Evolutionary conservation across 2,797 vertebrate species (phyloP).

Genomic region (Leuciscus waleckii): DNA sequence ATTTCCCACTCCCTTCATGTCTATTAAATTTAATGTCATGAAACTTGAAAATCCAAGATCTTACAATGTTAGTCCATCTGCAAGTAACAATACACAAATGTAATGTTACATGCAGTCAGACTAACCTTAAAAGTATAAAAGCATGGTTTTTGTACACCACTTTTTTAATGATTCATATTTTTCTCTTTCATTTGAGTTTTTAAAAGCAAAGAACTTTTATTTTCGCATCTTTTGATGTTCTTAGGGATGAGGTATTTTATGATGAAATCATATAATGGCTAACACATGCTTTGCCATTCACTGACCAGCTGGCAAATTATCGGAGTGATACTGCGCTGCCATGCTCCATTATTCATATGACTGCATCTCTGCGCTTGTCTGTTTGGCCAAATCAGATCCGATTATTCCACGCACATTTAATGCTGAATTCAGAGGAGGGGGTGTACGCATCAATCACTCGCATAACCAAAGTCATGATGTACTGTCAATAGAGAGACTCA

Average conservation of each 20-base stretch:
- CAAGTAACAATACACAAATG: conserved; percentile 42
- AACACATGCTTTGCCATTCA: conserved; percentile 67
- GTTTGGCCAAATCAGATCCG: conserved; percentile 60
- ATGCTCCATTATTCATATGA: conserved; percentile 70
- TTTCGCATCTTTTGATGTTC: conserved; percentile 80
- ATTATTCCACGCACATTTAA: conserved; percentile 58
- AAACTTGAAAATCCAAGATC: conserved; percentile 42
- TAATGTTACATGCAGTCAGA: conserved; percentile 22
- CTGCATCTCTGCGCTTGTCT: conserved; percentile 57
- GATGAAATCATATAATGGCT: conserved; percentile 63
- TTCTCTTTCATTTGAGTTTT: conserved; percentile 57
- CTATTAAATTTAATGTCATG: conserved; percentile 34
- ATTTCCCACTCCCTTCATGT: conserved; percentile 19
- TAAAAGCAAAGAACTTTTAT: conserved; percentile 62
- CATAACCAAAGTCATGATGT: conserved; percentile 51
- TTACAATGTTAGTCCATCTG: conserved; percentile 23
- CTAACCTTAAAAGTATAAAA: conserved; percentile 20
- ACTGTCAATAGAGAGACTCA: conserved; percentile 52
- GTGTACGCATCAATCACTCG: conserved; percentile 54
- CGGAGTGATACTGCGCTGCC: conserved; percentile 69
- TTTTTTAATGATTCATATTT: conserved; percentile 32
- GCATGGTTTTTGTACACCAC: conserved; percentile 44
- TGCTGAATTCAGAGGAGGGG: conserved; percentile 50
- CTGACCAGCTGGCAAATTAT: conserved; percentile 74
- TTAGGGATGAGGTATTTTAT: conserved; percentile 55